Base-by-base conservation (phyloP, 2,113 vertebrate genomes). In the Ginglymostoma cirratum region DNA sequence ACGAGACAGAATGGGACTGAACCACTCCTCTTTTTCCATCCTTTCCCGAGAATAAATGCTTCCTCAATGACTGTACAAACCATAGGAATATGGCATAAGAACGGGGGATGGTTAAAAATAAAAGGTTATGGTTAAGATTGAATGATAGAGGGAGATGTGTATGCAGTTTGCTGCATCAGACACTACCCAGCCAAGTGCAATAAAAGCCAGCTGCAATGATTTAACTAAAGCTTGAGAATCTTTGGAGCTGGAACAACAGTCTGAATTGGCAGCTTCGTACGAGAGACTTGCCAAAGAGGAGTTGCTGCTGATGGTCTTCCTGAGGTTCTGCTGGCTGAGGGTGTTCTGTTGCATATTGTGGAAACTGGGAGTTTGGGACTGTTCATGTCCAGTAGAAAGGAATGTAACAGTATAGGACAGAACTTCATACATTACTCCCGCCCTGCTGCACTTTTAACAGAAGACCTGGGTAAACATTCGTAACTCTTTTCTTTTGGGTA, bases 401-500 rank as follows among this genome's bases (percentile, higher is more conserved):
- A 96, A 96, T 97, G 80, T 97, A 78, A 96, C 96, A 96, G 96
- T 96, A 90, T 96, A 96, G 96, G 96, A 96, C 52, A 0, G 80
- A 96, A 96, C 96, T 93, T 96, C 93, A 0, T 95, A 0, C 69
- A 66, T 0, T 96, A 96, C 96, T 96, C 97, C 97, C 97, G 97
- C 97, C 97, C 96, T 97, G 97, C 97, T 98, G 97, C 96, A 97
- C 97, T 5, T 97, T 98, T 93, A 97, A 93, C 19, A 34, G 52
- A 90, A 17, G 34, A 90, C 34, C 52, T 61, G 12, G 14, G 65
- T 93, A 38, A 42, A n/a, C 10, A 30, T 61, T 38, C 61, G 17
- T n/a, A 66, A 38, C 34, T 67, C 89, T 65, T 34, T 93, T 93
- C 61, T 23, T 34, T 61, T 66, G 61, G 17, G 34, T 66, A 7